phyloP scores from a whole-genome alignment of 2,797 vertebrate species.

The Limnodromus scolopaceus region DNA sequence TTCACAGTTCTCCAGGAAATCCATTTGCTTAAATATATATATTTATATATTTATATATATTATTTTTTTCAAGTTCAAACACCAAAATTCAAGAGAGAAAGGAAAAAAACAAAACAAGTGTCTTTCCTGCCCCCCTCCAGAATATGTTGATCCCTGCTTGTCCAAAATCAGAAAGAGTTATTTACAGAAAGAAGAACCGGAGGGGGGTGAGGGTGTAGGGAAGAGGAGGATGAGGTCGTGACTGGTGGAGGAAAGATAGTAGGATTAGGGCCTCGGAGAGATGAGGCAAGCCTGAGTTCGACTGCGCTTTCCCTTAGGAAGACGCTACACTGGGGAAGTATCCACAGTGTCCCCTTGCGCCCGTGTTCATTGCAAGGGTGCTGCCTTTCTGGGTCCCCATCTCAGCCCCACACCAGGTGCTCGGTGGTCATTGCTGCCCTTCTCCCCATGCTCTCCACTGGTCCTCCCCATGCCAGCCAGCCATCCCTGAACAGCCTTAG shows the following conservation, averaged over 20 bases:
- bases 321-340: constrained; percentile 32
- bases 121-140: constrained; percentile 74
- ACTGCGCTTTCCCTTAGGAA: constrained; percentile 63
- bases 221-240: constrained; percentile 24
- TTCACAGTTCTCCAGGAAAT: constrained; percentile 72
- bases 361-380: background rate
- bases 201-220: constrained; percentile 21
- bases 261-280: constrained; percentile 68
- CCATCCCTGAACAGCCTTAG: background rate
- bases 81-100: constrained; percentile 80
- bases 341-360: constrained; percentile 26
- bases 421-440: background rate
- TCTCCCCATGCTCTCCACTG: background rate
- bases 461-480: background rate
- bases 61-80: constrained; percentile 76
- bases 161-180: constrained; percentile 80
- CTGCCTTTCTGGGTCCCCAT: constrained; percentile 11
- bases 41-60: constrained; percentile 72
- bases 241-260: constrained; percentile 4
- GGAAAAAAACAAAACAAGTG: constrained; percentile 66
- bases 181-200: constrained; percentile 79
- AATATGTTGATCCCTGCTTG: constrained; percentile 79
- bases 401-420: constrained; percentile 17
- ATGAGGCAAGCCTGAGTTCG: constrained; percentile 73
- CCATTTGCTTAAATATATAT: constrained; percentile 78